Conservation (phyloP, 2,113 vertebrate genomes). For the Nanorana parkeri region DNA sequence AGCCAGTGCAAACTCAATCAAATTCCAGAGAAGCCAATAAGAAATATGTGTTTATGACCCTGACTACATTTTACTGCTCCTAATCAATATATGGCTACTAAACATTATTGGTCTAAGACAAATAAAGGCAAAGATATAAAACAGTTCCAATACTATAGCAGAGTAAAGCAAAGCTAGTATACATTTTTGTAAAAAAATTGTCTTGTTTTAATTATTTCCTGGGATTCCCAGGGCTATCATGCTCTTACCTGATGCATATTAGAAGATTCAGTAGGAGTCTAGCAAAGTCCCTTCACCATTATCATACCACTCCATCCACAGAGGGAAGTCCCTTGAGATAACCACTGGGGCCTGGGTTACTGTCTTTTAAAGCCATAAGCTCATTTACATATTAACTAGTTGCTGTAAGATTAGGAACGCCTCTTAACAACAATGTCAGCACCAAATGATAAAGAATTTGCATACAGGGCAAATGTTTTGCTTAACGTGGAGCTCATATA, state of each 20-base stretch:
- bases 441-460: constrained; percentile 9
- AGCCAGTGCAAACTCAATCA: too few relatives aligned
- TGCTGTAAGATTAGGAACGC: neutral
- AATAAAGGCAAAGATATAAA: neutral
- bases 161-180: neutral
- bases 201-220: neutral
- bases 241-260: constrained; percentile 27
- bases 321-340: neutral
- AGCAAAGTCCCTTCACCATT: neutral
- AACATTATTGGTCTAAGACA: too few relatives aligned
- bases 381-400: constrained; percentile 77
- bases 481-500: neutral
- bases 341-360: neutral
- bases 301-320: constrained; percentile 56
- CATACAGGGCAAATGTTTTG: neutral
- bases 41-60: too few relatives aligned
- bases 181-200: neutral
- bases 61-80: too few relatives aligned
- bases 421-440: constrained; percentile 1
- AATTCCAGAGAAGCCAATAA: too few relatives aligned
- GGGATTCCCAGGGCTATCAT: neutral
- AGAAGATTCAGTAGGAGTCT: neutral
- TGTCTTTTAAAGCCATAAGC: constrained; percentile 71
- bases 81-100: too few relatives aligned
- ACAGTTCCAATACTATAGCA: neutral